Evolutionary conservation across 2,888 invertebrate species (phyloP).

Genomic region (Troides oblongomaculatus): DNA sequence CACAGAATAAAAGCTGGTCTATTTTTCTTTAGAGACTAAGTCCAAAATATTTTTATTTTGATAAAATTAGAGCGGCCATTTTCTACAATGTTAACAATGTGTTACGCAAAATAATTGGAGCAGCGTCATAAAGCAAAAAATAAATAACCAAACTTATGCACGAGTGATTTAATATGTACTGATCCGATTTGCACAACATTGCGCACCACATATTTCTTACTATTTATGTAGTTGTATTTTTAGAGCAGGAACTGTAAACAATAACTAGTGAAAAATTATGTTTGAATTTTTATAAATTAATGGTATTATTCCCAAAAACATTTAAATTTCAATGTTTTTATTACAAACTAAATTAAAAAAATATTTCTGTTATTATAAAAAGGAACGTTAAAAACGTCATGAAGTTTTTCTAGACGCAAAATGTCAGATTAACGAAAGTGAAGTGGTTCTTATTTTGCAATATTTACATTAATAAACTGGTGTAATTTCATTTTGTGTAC

Average conservation of each 20-base stretch:
- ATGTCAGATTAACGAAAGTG: constrained; percentile 31
- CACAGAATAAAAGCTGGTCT: too few species aligned
- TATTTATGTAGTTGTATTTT: too few species aligned
- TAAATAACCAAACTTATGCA: background rate
- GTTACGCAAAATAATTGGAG: background rate
- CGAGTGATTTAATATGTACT: background rate
- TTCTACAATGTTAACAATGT: too few species aligned
- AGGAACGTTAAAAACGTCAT: constrained; percentile 29
- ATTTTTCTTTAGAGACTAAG: too few species aligned
- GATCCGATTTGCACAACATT: too few species aligned
- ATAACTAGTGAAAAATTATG: background rate
- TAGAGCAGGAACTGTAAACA: background rate
- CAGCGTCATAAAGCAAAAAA: background rate
- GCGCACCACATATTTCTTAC: too few species aligned
- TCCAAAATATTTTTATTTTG: too few species aligned
- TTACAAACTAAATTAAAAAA: background rate
- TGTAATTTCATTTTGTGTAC: background rate
- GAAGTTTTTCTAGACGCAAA: constrained; percentile 26
- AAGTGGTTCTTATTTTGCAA: constrained; percentile 25
- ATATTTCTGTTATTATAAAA: background rate
- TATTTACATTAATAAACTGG: constrained; percentile 23
- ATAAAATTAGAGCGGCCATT: too few species aligned
- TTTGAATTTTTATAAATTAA: too few species aligned
- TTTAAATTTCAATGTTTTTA: too few species aligned
- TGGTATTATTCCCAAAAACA: too few species aligned